A percentile compares a stretch with the other conserved stretches of the same genome.
Evolutionary conservation across 2,888 invertebrate genomes (phyloP).

Genomic region (Mantis religiosa): DNA sequence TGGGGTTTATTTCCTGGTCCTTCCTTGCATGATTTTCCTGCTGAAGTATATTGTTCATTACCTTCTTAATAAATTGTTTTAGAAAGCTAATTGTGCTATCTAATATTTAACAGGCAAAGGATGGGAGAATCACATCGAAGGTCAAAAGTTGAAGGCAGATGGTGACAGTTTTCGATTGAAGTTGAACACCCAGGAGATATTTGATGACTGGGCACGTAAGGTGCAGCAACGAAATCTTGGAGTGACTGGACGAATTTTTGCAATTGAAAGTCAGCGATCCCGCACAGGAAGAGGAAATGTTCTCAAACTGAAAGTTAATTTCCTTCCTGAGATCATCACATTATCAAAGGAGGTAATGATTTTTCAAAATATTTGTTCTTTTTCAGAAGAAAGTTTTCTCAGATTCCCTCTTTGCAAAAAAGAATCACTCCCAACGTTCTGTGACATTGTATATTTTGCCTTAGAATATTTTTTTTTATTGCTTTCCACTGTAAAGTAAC

Average conservation of each 20-base stretch:
- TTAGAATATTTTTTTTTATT: too few species aligned
- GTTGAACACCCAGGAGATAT: constrained; percentile 93
- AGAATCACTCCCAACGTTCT: too few species aligned
- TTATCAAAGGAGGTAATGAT: constrained; percentile 84
- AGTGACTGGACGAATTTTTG: constrained; percentile 90
- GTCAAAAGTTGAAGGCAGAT: constrained; percentile 93
- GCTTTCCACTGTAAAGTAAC: too few species aligned
- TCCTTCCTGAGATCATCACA: constrained; percentile 96
- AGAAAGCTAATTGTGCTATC: background rate
- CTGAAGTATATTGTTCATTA: background rate
- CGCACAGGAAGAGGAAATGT: constrained; percentile 76
- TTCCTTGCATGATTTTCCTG: background rate
- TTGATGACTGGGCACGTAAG: constrained; percentile 96
- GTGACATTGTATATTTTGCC: too few species aligned
- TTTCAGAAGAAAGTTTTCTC: too few species aligned
- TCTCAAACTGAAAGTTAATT: constrained; percentile 87
- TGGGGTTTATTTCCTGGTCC: too few species aligned
- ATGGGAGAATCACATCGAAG: constrained; percentile 99
- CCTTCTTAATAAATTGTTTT: background rate
- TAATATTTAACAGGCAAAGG: constrained; percentile 67
- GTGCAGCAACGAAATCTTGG: constrained; percentile 91
- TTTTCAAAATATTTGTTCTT: background rate
- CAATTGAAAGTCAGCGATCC: constrained; percentile 67
- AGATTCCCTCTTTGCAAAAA: too few species aligned
- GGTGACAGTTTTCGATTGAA: constrained; percentile 97